These are phyloP conservation scores for Eucriotettix oculatus DNA, from an alignment of 2,888 invertebrate genomes.

Conservation along the genomic window DNA sequence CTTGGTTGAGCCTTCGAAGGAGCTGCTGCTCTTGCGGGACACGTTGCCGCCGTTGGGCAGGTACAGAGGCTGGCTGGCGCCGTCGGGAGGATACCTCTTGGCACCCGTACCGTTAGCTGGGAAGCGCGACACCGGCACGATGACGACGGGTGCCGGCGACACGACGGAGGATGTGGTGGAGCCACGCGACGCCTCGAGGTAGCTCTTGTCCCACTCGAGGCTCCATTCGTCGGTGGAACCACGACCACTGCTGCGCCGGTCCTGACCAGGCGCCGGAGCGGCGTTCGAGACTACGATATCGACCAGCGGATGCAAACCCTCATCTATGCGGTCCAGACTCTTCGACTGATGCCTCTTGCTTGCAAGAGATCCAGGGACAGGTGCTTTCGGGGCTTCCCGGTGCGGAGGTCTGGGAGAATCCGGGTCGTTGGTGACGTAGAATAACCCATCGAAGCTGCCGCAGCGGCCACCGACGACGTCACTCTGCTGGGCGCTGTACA, in stretches of 20 bases:
- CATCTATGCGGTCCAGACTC: conserved; percentile 62
- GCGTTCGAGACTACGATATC: conserved; percentile 47
- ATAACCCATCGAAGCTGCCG: conserved; percentile 27
- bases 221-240: conserved; percentile 13
- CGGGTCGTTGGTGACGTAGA: conserved; percentile 21
- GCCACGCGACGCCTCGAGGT: background rate
- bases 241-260: conserved; percentile 7
- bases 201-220: conserved; percentile 10
- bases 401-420: conserved; percentile 16
- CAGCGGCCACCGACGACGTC: conserved; percentile 13
- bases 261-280: background rate
- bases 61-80: conserved; percentile 10
- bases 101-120: background rate
- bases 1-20: conserved; percentile 1
- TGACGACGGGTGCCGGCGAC: conserved; percentile 11
- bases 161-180: background rate
- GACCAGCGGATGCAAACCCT: conserved; percentile 52
- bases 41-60: background rate
- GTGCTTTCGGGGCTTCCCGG: conserved; percentile 14
- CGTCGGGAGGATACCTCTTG: conserved; percentile 12
- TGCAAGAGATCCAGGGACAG: background rate
- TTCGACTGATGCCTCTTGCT: conserved; percentile 32
- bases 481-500: conserved; percentile 1
- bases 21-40: background rate
- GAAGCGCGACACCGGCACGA: conserved; percentile 14